Evolutionary conservation across 2,797 vertebrate species (phyloP), one percentile per base, ranked within the genome.

Genomic region (Petrocephalus schoutedeni): DNA sequence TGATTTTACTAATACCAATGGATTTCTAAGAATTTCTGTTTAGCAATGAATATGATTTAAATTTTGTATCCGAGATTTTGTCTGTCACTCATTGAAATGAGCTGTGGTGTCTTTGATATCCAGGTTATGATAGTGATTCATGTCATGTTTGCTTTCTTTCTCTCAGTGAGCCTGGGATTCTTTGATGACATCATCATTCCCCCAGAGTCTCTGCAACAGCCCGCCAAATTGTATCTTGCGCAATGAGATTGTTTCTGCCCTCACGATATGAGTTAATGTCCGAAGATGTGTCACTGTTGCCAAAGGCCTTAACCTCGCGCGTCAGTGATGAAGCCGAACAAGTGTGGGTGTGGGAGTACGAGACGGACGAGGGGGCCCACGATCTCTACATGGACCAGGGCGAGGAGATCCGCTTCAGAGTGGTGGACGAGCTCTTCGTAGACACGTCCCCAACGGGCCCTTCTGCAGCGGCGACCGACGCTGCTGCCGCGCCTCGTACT

Each of bases 351-450:
- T 99, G 98, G 98, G 98, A 99, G 89, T 99, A 99, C 0, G 98
- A 99, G 94, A 99, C 98, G 0, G 98, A 99, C 10, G 98, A 99
- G 90, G 98, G 98, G 0, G 97, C 98, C 0, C 98, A 99, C 0
- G 98, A 99, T 94, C 96, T 99, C 90, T 99, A 99, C 94, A 99
- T 99, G 98, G 98, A 99, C 94, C 96, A 96, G 0, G 98, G 98
- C 0, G 98, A 99, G 93, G 97, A 99, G 91, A 96, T 99, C 91
- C 97, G 98, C 54, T 99, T 99, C 91, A 94, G 98, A 71, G 96
- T 99, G 0, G 95, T 97, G 8, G 98, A 99, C 0, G 98, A 99
- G 91, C 94, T 96, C 0, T 99, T 99, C 61, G 92, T 99, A 0
- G 98, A 99, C 89, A 99, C 98, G 0, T 99, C 98, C 8, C 98